phyloP scores from a whole-genome alignment of 2,797 vertebrate genomes.

The Catamblyrhynchus diadema region DNA sequence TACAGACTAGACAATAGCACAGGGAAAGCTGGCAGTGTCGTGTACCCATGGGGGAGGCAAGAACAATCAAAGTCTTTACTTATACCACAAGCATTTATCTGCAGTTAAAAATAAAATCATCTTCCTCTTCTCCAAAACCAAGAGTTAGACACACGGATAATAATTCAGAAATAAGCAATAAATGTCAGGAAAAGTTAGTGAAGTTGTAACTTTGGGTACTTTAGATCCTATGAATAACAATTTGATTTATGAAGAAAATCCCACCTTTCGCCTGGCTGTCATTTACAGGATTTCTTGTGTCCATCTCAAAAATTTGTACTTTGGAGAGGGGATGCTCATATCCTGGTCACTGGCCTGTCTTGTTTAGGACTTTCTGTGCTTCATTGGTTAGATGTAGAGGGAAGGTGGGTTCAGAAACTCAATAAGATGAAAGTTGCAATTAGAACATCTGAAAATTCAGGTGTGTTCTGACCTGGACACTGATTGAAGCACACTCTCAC shows the following conservation, averaged over 20 bases:
- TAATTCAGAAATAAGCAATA: neutral
- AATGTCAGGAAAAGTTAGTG: neutral
- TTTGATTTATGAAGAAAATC: neutral
- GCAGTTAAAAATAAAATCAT: neutral
- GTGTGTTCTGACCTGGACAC: neutral
- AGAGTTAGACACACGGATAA: rapidly evolving
- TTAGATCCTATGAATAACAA: neutral
- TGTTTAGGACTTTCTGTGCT: neutral
- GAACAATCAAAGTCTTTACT: neutral
- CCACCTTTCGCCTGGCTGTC: neutral
- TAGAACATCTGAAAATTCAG: neutral
- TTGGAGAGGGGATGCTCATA: neutral
- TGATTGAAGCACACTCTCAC: neutral
- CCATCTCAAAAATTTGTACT: neutral
- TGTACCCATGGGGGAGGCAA: neutral
- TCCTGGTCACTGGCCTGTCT: neutral
- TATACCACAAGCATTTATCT: neutral
- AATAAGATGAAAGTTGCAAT: neutral
- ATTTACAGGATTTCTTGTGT: neutral
- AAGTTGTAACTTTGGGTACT: neutral
- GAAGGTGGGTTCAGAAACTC: neutral
- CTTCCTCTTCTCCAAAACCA: neutral
- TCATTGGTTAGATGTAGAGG: neutral
- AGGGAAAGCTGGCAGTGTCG: neutral
- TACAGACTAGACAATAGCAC: neutral